These are phyloP conservation scores for Brachymystax lenok DNA, from an alignment of 2,797 vertebrate species.

Conservation along the genomic window DNA sequence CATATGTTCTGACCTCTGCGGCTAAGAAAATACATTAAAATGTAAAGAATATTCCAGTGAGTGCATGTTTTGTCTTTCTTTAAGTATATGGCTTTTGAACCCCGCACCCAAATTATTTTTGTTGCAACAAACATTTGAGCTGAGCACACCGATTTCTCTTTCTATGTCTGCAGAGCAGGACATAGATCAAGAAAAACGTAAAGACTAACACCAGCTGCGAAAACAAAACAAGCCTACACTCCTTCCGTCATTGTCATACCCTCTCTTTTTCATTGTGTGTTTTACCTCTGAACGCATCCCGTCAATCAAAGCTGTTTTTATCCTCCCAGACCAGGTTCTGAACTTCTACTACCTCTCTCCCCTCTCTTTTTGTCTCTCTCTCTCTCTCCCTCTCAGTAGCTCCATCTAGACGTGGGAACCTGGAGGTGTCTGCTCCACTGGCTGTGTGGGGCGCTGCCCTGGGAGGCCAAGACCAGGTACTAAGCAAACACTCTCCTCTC, in stretches of 20 bases:
- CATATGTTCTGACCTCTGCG: no score
- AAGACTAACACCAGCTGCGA: conserved; percentile 82
- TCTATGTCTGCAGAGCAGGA: no score
- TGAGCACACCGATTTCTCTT: no score
- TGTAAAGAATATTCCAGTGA: no score
- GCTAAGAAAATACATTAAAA: no score
- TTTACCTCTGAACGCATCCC: conserved; percentile 69
- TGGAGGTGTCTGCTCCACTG: conserved; percentile 93
- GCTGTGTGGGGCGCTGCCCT: conserved; percentile 89
- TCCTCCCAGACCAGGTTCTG: no score
- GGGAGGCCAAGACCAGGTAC: conserved; percentile 91
- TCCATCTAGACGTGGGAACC: conserved; percentile 89
- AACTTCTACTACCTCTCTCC: no score
- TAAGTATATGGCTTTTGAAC: no score
- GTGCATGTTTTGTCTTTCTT: no score
- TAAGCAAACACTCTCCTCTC: not conserved
- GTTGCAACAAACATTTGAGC: no score
- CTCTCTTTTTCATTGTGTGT: conserved; percentile 53
- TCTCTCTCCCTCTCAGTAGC: conserved; percentile 65
- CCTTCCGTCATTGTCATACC: conserved; percentile 45
- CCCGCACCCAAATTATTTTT: no score
- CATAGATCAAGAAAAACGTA: conserved; percentile 39
- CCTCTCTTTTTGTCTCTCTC: not conserved
- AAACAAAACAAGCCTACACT: conserved; percentile 71
- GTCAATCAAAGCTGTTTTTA: conserved; percentile 68